Conservation (phyloP, 2,797 vertebrate genomes). For the Vultur gryphus region DNA sequence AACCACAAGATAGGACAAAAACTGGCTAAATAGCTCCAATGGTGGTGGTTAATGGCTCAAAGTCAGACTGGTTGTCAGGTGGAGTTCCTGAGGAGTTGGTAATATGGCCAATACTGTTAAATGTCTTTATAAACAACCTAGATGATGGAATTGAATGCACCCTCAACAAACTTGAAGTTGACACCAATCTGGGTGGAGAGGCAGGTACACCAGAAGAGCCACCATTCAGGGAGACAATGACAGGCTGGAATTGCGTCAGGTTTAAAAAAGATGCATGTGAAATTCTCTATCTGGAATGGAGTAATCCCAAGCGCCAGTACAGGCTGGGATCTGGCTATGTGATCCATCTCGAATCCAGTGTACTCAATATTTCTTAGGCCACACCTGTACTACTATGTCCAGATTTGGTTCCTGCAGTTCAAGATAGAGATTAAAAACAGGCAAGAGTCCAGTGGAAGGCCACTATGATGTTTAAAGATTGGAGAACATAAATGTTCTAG, state of each 20-base stretch:
- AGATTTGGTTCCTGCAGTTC: neutral
- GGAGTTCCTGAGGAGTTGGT: neutral
- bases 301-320: neutral
- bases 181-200: neutral
- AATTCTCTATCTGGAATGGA: neutral
- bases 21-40: neutral
- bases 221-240: neutral
- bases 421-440: neutral
- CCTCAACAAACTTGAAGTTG: neutral
- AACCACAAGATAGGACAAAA: neutral
- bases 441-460: neutral
- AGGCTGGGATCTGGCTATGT: neutral
- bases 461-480: neutral
- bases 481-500: neutral
- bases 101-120: neutral
- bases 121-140: neutral
- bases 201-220: neutral
- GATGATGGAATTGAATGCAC: neutral
- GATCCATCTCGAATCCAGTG: neutral
- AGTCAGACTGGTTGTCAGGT: neutral
- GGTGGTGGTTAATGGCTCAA: neutral
- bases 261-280: neutral
- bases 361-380: neutral
- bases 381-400: neutral
- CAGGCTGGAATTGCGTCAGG: neutral